These are phyloP conservation scores for Neopelma chrysocephalum DNA, from an alignment of 2,797 vertebrate species.

Conservation along the genomic window DNA sequence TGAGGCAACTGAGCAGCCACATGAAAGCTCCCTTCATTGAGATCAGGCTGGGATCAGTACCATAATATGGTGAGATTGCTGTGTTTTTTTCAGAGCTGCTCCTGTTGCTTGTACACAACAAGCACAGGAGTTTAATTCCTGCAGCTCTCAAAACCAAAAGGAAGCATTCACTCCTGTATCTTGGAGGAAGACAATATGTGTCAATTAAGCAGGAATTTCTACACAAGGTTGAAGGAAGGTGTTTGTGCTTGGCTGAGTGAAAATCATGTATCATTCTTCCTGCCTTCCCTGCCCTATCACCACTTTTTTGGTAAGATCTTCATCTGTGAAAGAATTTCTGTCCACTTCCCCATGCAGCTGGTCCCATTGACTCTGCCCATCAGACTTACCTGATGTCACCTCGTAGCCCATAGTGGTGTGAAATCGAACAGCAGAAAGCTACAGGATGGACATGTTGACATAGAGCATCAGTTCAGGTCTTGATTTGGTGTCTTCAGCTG, in stretches of 20 bases:
- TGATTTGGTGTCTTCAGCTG: not conserved
- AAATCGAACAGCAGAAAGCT: not conserved
- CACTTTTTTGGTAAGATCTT: not conserved
- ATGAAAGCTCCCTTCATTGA: not conserved
- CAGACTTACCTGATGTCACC: not conserved
- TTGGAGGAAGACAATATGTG: not conserved
- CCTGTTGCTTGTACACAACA: not conserved
- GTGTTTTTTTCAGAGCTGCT: not conserved
- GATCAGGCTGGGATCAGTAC: constrained; percentile 1
- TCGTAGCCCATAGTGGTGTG: not conserved
- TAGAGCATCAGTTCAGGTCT: not conserved
- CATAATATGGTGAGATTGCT: not conserved
- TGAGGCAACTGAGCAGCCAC: not conserved
- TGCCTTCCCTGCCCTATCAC: not conserved
- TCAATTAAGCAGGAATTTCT: not conserved
- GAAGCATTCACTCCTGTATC: not conserved
- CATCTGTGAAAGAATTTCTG: not conserved
- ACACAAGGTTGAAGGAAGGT: not conserved
- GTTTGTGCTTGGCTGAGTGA: not conserved
- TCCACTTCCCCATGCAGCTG: not conserved
- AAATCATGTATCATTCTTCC: not conserved
- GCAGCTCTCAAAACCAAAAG: not conserved
- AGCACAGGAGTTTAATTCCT: not conserved
- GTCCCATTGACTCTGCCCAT: not conserved
- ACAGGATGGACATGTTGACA: fast-evolving